A percentile compares a stretch with the other conserved stretches of the same genome.
phyloP scores from a whole-genome alignment of 2,888 invertebrate genomes.

The Thymelicus acteon region DNA sequence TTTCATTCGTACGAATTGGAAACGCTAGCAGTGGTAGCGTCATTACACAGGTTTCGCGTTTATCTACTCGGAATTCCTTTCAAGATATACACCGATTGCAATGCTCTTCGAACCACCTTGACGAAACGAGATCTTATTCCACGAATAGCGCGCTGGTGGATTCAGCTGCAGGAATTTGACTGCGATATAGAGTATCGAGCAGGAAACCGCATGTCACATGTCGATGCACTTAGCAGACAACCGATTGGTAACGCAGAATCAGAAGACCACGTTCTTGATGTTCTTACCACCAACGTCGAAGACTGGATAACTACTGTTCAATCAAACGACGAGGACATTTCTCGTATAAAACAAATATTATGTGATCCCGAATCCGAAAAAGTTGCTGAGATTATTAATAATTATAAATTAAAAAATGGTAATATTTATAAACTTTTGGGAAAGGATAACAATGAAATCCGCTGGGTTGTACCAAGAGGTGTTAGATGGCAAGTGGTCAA shows the following conservation, averaged over 20 bases:
- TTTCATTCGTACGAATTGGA: constrained; percentile 10
- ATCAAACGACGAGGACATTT: constrained; percentile 32
- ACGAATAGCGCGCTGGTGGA: constrained; percentile 26
- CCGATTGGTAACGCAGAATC: background rate
- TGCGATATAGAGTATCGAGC: constrained; percentile 19
- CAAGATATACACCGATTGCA: constrained; percentile 30
- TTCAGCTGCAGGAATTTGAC: constrained; percentile 35
- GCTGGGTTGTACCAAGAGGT: constrained; percentile 46
- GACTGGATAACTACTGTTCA: constrained; percentile 18
- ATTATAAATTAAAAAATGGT: constrained; percentile 42
- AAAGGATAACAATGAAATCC: constrained; percentile 6
- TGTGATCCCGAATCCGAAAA: constrained; percentile 24
- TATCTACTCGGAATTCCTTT: constrained; percentile 18
- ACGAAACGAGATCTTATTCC: constrained; percentile 27
- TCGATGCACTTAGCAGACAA: constrained; percentile 31
- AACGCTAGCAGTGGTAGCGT: constrained; percentile 18
- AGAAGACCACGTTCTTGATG: constrained; percentile 11
- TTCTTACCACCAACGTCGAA: constrained; percentile 7
- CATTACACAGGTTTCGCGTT: constrained; percentile 19
- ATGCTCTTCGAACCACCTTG: constrained; percentile 23
- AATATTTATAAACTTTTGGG: constrained; percentile 37
- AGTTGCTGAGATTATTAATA: constrained; percentile 36
- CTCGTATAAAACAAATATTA: constrained; percentile 17
- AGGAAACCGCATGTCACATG: constrained; percentile 25
- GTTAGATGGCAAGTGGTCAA: constrained; percentile 45